Percentiles rank a stretch among this genome's conserved stretches.
These are phyloP conservation scores for Plagodis dolabraria DNA, from an alignment of 2,888 invertebrate species.

Conservation along the genomic window DNA sequence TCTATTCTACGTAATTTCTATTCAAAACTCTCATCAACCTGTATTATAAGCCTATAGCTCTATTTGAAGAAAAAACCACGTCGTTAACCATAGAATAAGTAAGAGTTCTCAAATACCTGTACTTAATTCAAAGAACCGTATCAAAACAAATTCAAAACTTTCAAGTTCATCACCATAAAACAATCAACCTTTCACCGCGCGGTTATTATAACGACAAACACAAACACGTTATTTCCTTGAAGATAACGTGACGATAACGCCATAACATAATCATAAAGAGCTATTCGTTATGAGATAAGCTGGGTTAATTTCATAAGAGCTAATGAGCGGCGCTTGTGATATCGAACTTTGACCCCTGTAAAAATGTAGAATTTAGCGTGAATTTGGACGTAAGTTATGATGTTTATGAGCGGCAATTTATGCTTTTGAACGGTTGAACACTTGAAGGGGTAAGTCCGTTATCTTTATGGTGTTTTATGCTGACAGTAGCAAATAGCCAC, in stretches of 20 bases:
- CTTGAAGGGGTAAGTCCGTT: too few species aligned
- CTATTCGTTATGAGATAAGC: slow-evolving; percentile 62
- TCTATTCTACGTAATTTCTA: too few species aligned
- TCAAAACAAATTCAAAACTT: slow-evolving; percentile 4
- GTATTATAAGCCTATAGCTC: too few species aligned
- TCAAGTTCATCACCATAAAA: slow-evolving; percentile 25
- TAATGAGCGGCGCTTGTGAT: slow-evolving; percentile 61
- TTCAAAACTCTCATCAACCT: too few species aligned
- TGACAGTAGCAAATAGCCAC: too few species aligned
- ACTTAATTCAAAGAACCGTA: slow-evolving; percentile 3
- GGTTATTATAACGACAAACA: slow-evolving; percentile 35
- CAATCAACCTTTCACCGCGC: slow-evolving; percentile 25
- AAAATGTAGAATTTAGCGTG: slow-evolving; percentile 11
- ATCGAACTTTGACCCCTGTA: slow-evolving; percentile 49
- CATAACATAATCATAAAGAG: slow-evolving; percentile 47
- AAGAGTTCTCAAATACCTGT: too few species aligned
- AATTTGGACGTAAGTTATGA: slow-evolving; percentile 19
- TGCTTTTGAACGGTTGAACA: too few species aligned
- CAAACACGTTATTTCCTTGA: slow-evolving; percentile 67
- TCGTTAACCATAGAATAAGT: too few species aligned
- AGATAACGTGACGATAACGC: slow-evolving; percentile 69
- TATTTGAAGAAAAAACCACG: too few species aligned
- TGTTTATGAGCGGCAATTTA: slow-evolving; percentile 1
- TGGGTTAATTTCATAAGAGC: slow-evolving; percentile 70
- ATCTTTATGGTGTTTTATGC: too few species aligned